Percentiles rank a stretch among this genome's conserved stretches.
Conservation (phyloP, 2,888 invertebrate genomes). For the Anoplius nigerrimus region DNA sequence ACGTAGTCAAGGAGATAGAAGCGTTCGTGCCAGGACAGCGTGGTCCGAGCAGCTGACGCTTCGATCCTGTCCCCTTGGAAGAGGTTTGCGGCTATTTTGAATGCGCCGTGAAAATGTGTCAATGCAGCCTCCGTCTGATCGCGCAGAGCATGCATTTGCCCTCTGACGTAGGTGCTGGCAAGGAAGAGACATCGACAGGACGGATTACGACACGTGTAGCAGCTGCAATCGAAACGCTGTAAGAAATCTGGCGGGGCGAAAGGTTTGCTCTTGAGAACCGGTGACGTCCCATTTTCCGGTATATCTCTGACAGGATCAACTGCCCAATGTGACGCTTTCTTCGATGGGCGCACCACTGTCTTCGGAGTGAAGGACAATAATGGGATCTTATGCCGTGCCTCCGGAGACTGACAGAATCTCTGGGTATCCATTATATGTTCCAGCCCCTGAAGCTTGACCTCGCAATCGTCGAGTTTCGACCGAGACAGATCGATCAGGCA, state of each 20-base stretch:
- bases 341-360: slow-evolving; percentile 5
- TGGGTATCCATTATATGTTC: slow-evolving; percentile 68
- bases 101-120: slow-evolving; percentile 65
- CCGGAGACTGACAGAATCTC: slow-evolving; percentile 48
- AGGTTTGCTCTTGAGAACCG: slow-evolving; percentile 58
- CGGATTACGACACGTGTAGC: slow-evolving; percentile 64
- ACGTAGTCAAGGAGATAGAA: slow-evolving; percentile 58
- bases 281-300: slow-evolving; percentile 58
- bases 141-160: slow-evolving; percentile 64
- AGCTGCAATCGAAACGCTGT: slow-evolving; percentile 59
- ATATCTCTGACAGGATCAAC: slow-evolving; percentile 45
- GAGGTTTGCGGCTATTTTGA: slow-evolving; percentile 53
- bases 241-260: slow-evolving; percentile 63
- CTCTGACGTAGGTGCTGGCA: slow-evolving; percentile 62
- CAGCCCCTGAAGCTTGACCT: slow-evolving; percentile 66
- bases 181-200: slow-evolving; percentile 65
- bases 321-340: too few species aligned
- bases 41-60: neutral
- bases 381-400: slow-evolving; percentile 31
- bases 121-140: slow-evolving; percentile 51
- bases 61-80: slow-evolving; percentile 28
- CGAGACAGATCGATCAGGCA: slow-evolving; percentile 67
- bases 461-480: slow-evolving; percentile 62
- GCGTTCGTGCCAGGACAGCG: slow-evolving; percentile 49
- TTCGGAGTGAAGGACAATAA: slow-evolving; percentile 22